Base-by-base conservation (phyloP, 2,113 vertebrate species). In the Apteryx owenii region DNA sequence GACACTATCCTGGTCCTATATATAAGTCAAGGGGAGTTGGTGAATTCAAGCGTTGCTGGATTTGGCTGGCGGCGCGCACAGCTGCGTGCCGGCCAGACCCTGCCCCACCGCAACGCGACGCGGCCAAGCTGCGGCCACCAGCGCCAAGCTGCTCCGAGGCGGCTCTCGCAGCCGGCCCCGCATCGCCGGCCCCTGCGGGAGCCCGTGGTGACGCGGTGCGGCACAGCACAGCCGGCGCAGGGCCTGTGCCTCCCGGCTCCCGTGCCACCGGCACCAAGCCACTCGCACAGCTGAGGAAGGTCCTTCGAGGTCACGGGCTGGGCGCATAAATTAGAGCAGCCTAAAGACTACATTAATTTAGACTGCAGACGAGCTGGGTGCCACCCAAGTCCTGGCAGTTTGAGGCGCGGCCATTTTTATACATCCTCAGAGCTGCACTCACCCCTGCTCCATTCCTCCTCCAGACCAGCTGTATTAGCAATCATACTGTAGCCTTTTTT, bases 171-270 rank as follows among this genome's bases (percentile, higher is more conserved):
- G 93, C 90, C 36, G 65, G 86, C 26, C 7, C 91, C 48, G 78
- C 10, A 2, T 87, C 87, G 71, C 89, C 89, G 44, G 56, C 79
- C 82, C 76, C 1, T 42, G 38, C 82, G 81, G 88, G 90, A 95
- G 88, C 92, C 92, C 89, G 91, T 76, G 70, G 83, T 93, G 97
- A 96, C 81, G 66, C 42, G 46, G 62, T 87, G 75, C 84, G 36
- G 36, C 36, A 38, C 36, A 38, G 36, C 36, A 38, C 36, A 72
- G 73, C 96, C 95, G 96, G 96, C 93, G 85, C 68, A 2, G 78
- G 72, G 81, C 78, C 91, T 38, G 36, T 38, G 36, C 36, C 36
- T 90, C 94, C 92, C 87, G 62, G 42, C 84, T 60, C 64, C 81
- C 1, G 3, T 42, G 42, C 42, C 9, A 42, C 42, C 42, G 42